Base-by-base conservation (phyloP, 2,797 vertebrate genomes). In the Sebastes nivosus region DNA sequence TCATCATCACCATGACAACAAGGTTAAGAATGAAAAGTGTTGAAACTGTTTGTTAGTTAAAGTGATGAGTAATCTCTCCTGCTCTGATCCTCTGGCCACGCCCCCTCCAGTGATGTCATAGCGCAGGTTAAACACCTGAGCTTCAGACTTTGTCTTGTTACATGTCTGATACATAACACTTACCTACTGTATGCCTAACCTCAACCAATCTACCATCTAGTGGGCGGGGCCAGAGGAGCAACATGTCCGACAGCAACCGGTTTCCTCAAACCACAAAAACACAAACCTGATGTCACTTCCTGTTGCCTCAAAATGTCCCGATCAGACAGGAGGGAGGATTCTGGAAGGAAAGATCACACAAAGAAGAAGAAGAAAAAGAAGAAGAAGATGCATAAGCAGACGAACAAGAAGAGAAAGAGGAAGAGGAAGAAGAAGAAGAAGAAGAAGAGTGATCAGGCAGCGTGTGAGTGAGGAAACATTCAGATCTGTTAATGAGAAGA, bases 201-300 rank as follows among this genome's bases (percentile, higher is more conserved):
- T 13, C 2, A 24, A 57, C 24, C 55, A 57, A 20, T 36, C 32
- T 42, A 42, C 14, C 38, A 42, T 42, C 38, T 42, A 16, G 67
- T 75, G 67, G 77, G 84, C 30, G 7, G 70, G 20, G 60, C 52
- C 30, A 72, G 27, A 69, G 24, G 24, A 16, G 25, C 14, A 22
- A 55, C 38, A 60, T 5, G 29, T 36, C 22, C 14, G 20, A 46
- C 25, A 74, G n/a, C 24, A 85, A 8, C 50, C 18, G 2, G 16
- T 10, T 60, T 20, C 58, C 27, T 60, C 58, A 60, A 60, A 30
- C 8, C 27, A 59, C 27, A 59, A 29, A 18, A 32, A 91, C 85
- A 97, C 97, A 97, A 95, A 99, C 97, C 98, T 98, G 97, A 95
- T 82, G 94, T 92, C 93, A 97, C 96, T 95, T 97, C 97, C 93